Evolutionary conservation across 2,888 invertebrate species (phyloP).

Genomic region (Megalurothrips usitatus): DNA sequence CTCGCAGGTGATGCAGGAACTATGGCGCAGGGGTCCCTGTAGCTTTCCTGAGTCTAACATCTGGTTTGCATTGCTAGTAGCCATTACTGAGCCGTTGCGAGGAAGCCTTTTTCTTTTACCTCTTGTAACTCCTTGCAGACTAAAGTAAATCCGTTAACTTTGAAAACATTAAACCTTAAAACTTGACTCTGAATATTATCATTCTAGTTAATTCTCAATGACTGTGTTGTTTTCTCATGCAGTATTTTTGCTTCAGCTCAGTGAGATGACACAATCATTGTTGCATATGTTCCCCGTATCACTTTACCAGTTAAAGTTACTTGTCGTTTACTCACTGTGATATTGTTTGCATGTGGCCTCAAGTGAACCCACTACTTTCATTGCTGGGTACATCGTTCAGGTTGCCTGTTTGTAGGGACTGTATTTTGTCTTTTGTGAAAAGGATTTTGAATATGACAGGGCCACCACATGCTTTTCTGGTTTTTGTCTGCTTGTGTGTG

Average conservation of each 20-base stretch:
- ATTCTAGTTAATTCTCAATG: neutral
- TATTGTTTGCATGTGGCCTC: neutral
- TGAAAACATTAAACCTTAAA: neutral
- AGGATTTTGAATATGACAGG: too few species aligned
- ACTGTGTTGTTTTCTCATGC: neutral
- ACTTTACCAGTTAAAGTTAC: neutral
- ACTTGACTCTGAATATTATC: neutral
- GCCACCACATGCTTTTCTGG: too few species aligned
- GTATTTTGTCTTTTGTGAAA: neutral
- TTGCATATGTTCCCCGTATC: neutral
- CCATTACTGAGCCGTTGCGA: neutral
- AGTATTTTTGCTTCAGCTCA: constrained; percentile 1
- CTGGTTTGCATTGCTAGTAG: constrained; percentile 11
- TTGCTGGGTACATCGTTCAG: neutral
- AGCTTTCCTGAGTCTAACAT: neutral
- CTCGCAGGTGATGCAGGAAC: constrained; percentile 19
- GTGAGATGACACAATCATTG: constrained; percentile 13
- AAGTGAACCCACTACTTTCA: neutral
- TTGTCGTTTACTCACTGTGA: neutral
- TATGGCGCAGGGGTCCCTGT: constrained; percentile 6
- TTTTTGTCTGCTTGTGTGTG: too few species aligned
- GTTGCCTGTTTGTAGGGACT: neutral
- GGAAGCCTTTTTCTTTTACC: neutral
- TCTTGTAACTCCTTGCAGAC: neutral
- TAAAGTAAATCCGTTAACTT: neutral